Base-by-base conservation (phyloP, 2,797 vertebrate genomes). In the Sebastes vulpes region DNA sequence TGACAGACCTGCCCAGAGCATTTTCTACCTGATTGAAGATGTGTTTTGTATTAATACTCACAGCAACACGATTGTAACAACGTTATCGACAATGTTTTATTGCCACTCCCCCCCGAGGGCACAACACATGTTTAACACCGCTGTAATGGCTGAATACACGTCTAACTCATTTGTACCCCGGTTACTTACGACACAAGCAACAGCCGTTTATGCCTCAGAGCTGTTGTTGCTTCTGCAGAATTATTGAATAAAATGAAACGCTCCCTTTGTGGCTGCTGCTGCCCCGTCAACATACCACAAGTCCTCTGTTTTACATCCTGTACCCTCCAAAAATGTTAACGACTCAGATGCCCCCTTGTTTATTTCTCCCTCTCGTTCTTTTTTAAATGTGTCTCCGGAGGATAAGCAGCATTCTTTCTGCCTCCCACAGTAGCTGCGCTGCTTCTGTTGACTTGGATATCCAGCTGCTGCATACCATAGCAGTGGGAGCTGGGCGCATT, bases 351-450 rank as follows among this genome's bases (percentile, higher is more conserved):
- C 11, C 31, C 28, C 57, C 11, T 66, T 7, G 48, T 75, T 80
- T 72, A 54, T 65, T 59, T 80, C 64, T 75, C 35, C 52, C 52
- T 68, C 46, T 78, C 8, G 4, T 52, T 75, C 72, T 38, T 29
- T 79, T 74, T 68, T 66, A 46, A 72, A 80, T 81, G 48, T 20
- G 54, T 68, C 78, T 72, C 81, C 26, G 10, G 70, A 85, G 81
- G 73, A 78, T 38, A 53, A 46, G 48, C 29, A 6, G 28, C 56
- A 11, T 67, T 77, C 74, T 63, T 60, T 50, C 64, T 53, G 57
- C 59, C 59, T 85, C 80, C 72, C 79, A 72, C 61, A 61, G 79
- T 35, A 57, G 57, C 46, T 4, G 6, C 20, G 2, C 20, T 58
- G 56, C 52, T 74, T 75, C 67, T 71, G 68, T 71, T 72, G 7